phyloP scores from a whole-genome alignment of 2,797 vertebrate genomes.

The Zenarchopterus dispar region DNA sequence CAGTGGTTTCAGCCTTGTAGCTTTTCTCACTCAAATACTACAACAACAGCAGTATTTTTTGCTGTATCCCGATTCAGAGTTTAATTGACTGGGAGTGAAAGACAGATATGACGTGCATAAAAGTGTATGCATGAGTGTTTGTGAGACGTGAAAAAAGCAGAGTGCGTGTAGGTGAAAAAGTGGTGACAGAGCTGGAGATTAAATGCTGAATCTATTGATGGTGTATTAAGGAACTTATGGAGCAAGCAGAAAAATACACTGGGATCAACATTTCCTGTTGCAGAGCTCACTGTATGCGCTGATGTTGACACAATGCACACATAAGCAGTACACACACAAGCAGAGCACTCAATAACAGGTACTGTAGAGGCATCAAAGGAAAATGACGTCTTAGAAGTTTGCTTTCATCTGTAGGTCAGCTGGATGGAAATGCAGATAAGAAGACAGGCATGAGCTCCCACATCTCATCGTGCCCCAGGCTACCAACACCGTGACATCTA shows the following conservation, averaged over 20 bases:
- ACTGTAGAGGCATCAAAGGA: slow-evolving; percentile 58
- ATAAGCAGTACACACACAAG: slow-evolving; percentile 3
- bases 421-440: slow-evolving; percentile 47
- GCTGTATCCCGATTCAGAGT: slow-evolving; percentile 15
- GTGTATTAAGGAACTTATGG: slow-evolving; percentile 60
- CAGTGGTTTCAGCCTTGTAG: slow-evolving; percentile 12
- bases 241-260: slow-evolving; percentile 68
- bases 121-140: slow-evolving; percentile 1
- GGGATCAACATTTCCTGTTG: slow-evolving; percentile 58
- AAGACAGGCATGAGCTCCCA: slow-evolving; percentile 17
- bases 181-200: slow-evolving; percentile 52
- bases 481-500: slow-evolving; percentile 43
- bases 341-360: slow-evolving; percentile 35
- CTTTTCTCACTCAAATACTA: slow-evolving; percentile 27
- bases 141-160: slow-evolving; percentile 11
- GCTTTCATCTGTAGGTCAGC: slow-evolving; percentile 64
- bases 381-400: slow-evolving; percentile 54
- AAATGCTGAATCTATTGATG: slow-evolving; percentile 70
- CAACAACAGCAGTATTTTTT: slow-evolving; percentile 13
- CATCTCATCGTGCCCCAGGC: not conserved
- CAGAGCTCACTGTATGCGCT: slow-evolving; percentile 37
- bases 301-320: slow-evolving; percentile 59
- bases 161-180: slow-evolving; percentile 49
- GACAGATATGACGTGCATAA: slow-evolving; percentile 17
- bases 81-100: slow-evolving; percentile 21